Conservation (phyloP, 2,797 vertebrate genomes). For the Dryobates pubescens region DNA sequence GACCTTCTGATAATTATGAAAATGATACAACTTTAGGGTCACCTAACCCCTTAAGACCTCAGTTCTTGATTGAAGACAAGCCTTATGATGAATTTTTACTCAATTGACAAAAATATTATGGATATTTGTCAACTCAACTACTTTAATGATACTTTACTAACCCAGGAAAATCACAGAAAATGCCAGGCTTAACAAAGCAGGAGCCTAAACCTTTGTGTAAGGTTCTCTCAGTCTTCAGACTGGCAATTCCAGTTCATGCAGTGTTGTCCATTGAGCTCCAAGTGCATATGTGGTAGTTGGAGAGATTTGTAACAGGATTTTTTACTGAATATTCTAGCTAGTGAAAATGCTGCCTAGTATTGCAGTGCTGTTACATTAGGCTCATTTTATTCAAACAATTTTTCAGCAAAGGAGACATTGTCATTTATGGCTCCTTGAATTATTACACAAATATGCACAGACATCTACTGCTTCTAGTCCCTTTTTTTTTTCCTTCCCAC, state of each 20-base stretch:
- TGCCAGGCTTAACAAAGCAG: neutral
- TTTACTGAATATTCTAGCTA: neutral
- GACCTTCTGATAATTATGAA: neutral
- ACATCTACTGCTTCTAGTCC: neutral
- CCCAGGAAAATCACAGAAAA: neutral
- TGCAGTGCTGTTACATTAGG: neutral
- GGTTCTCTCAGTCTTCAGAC: neutral
- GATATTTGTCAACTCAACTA: neutral
- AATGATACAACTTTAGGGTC: neutral
- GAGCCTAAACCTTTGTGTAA: neutral
- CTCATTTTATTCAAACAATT: neutral
- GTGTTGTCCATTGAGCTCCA: neutral
- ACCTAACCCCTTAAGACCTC: neutral
- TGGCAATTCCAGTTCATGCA: neutral
- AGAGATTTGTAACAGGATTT: neutral
- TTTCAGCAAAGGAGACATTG: neutral
- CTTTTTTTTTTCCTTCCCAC: neutral
- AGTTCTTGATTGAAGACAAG: neutral
- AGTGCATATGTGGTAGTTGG: neutral
- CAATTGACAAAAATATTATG: neutral
- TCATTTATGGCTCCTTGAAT: neutral
- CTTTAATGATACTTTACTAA: neutral
- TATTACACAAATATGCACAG: neutral
- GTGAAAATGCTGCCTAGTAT: neutral
- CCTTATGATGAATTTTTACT: neutral